phyloP scores from a whole-genome alignment of 2,888 invertebrate genomes.

The Mycalesis mineus region DNA sequence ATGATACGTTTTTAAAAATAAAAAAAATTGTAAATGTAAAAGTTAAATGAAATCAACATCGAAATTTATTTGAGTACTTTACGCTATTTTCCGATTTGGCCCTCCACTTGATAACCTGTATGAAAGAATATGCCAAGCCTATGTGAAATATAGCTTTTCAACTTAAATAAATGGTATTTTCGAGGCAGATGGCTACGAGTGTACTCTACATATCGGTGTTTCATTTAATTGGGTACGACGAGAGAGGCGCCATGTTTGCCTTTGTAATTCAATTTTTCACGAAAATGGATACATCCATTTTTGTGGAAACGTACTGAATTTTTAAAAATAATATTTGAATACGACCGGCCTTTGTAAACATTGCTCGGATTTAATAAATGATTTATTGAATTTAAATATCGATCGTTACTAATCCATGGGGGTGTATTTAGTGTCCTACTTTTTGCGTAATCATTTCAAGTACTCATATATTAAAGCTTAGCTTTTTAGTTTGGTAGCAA shows the following conservation, averaged over 20 bases:
- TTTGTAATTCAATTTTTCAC: conserved; percentile 30
- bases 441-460: too few species aligned
- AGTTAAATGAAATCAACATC: too few species aligned
- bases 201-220: not conserved
- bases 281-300: conserved; percentile 21
- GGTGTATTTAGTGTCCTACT: too few species aligned
- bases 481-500: too few species aligned
- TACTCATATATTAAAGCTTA: too few species aligned
- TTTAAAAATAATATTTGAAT: conserved; percentile 1
- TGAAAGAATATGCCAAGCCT: too few species aligned
- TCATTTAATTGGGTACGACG: conserved; percentile 16
- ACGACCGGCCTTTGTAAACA: not conserved
- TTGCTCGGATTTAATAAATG: not conserved
- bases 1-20: too few species aligned
- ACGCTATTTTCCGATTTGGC: too few species aligned
- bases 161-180: not conserved
- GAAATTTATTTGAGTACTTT: too few species aligned
- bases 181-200: not conserved
- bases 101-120: too few species aligned
- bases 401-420: not conserved
- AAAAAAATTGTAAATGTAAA: too few species aligned
- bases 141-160: not conserved
- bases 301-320: conserved; percentile 8
- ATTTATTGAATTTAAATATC: not conserved
- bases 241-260: conserved; percentile 19